These are phyloP conservation scores for Solea solea DNA, from an alignment of 2,113 vertebrate genomes.

Conservation along the genomic window DNA sequence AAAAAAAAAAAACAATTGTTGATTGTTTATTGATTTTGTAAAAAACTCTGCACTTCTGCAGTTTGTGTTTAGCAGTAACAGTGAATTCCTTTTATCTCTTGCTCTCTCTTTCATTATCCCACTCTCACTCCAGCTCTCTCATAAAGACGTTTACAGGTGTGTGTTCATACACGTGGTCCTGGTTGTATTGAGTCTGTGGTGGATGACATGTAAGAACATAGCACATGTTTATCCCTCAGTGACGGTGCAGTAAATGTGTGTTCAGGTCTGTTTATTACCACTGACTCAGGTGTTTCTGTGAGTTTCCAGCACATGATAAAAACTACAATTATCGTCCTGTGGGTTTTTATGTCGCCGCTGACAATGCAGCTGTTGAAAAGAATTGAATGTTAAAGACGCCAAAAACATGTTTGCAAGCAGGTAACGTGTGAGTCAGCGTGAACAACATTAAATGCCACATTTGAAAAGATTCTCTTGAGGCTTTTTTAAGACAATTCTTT, in stretches of 20 bases:
- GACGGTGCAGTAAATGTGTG: constrained; percentile 41
- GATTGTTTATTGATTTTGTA: too few species aligned
- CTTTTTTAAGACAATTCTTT: too few species aligned
- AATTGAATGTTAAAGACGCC: too few species aligned
- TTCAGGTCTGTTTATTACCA: constrained; percentile 60
- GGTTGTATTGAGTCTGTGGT: neutral
- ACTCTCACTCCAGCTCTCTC: neutral
- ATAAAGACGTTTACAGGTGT: neutral
- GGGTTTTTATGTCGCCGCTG: too few species aligned
- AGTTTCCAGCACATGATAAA: constrained; percentile 24
- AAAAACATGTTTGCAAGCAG: too few species aligned
- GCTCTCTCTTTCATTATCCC: neutral
- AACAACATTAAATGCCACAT: too few species aligned
- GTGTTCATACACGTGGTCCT: neutral
- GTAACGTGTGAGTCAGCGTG: too few species aligned
- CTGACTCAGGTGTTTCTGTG: constrained; percentile 52
- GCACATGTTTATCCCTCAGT: constrained; percentile 43
- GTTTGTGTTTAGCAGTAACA: neutral
- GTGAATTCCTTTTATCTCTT: neutral
- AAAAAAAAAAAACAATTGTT: too few species aligned
- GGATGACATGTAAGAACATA: constrained; percentile 39
- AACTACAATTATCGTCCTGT: constrained; percentile 9
- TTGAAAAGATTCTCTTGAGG: too few species aligned
- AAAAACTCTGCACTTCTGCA: neutral
- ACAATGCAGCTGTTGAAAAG: too few species aligned